Conservation (phyloP, 2,888 invertebrate genomes). For the Acrobasis consociella region DNA sequence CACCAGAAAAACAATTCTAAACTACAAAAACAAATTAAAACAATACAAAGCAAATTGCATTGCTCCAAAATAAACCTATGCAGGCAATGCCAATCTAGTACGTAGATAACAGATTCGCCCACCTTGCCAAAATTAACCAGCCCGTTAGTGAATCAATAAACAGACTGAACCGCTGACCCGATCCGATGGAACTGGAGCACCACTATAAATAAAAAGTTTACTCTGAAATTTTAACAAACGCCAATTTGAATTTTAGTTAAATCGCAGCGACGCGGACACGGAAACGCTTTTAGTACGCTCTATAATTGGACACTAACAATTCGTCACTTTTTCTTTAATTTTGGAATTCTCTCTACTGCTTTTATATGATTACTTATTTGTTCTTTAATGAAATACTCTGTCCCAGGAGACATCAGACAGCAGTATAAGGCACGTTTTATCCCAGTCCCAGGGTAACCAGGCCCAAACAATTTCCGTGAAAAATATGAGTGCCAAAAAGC, state of each 20-base stretch:
- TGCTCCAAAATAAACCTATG: conserved; percentile 20
- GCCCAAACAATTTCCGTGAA: too few relatives aligned
- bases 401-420: too few relatives aligned
- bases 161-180: conserved; percentile 68
- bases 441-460: too few relatives aligned
- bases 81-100: conserved; percentile 13
- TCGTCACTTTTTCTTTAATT: background rate
- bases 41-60: background rate
- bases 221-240: conserved; percentile 65
- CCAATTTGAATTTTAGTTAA: conserved; percentile 59
- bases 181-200: conserved; percentile 68
- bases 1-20: too few relatives aligned
- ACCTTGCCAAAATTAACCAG: conserved; percentile 74
- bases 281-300: conserved; percentile 53
- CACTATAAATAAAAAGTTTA: conserved; percentile 67
- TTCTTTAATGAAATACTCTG: too few relatives aligned
- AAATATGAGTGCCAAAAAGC: too few relatives aligned
- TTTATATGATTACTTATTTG: too few relatives aligned
- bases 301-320: conserved; percentile 24
- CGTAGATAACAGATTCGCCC: conserved; percentile 35
- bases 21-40: background rate
- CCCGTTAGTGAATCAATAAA: conserved; percentile 75
- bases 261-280: conserved; percentile 44
- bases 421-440: too few relatives aligned
- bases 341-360: too few relatives aligned